These are phyloP conservation scores for Flabesymbios commensalis DNA, from an alignment of 2,888 invertebrate genomes.

Conservation along the genomic window DNA sequence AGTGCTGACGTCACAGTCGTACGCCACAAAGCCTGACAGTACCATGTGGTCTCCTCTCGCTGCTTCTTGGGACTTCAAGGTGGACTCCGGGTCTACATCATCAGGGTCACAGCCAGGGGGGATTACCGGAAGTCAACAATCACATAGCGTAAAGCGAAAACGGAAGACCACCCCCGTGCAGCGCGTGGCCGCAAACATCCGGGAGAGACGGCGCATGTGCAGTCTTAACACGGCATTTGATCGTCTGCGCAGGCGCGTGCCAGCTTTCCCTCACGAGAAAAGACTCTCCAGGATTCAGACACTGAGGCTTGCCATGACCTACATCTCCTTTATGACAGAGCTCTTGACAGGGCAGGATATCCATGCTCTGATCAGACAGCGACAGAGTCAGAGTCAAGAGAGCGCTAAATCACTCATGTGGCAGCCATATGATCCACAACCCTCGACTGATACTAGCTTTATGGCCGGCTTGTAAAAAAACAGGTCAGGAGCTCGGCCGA, in stretches of 20 bases:
- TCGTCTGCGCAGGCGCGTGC: constrained; percentile 68
- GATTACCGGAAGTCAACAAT: neutral
- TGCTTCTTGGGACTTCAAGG: neutral
- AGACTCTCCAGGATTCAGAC: constrained; percentile 69
- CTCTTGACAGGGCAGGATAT: constrained; percentile 17
- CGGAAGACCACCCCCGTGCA: constrained; percentile 37
- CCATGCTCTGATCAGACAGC: neutral
- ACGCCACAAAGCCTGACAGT: neutral
- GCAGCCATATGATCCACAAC: constrained; percentile 12
- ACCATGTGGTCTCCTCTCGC: neutral
- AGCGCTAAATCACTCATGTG: neutral
- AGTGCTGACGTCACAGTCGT: neutral
- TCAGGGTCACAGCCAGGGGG: neutral
- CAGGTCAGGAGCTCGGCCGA: too few species aligned
- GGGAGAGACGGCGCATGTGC: constrained; percentile 88
- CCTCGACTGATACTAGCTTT: too few species aligned
- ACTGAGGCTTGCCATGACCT: constrained; percentile 88
- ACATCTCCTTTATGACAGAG: constrained; percentile 95
- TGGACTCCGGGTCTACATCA: too few species aligned
- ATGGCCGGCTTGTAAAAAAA: too few species aligned
- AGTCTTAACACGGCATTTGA: constrained; percentile 91
- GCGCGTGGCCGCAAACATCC: constrained; percentile 84
- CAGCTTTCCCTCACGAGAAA: constrained; percentile 36
- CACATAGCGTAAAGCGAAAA: constrained; percentile 17
- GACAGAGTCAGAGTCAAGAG: neutral